These are phyloP conservation scores for Melanostoma scalare DNA, from an alignment of 2,888 invertebrate genomes.

Conservation along the genomic window DNA sequence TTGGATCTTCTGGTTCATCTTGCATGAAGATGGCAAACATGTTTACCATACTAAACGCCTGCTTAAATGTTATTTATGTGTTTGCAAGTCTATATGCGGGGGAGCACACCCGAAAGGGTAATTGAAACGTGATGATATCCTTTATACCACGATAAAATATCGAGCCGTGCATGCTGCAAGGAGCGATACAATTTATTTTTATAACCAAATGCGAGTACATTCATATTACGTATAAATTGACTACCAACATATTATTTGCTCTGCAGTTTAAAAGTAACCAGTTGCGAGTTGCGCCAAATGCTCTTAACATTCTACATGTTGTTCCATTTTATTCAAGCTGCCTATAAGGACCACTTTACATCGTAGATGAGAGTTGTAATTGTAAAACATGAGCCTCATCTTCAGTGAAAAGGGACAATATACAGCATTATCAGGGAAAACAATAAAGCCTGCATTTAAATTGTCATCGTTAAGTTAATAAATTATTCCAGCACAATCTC, in stretches of 20 bases:
- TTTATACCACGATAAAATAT: slow-evolving; percentile 8
- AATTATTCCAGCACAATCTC: slow-evolving; percentile 42
- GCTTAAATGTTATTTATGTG: slow-evolving; percentile 33
- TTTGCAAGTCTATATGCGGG: slow-evolving; percentile 34
- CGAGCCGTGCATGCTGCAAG: slow-evolving; percentile 21
- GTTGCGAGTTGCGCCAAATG: slow-evolving; percentile 11
- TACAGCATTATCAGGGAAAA: slow-evolving; percentile 22
- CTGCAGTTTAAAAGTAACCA: slow-evolving; percentile 1
- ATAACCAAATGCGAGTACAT: slow-evolving; percentile 12
- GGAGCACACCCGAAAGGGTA: slow-evolving; percentile 45
- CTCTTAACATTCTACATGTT: slow-evolving; percentile 41
- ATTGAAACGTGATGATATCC: slow-evolving; percentile 43
- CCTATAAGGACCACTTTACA: slow-evolving; percentile 62
- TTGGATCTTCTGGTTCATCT: neutral
- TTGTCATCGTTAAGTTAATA: slow-evolving; percentile 57
- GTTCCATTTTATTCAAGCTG: slow-evolving; percentile 47
- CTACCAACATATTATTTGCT: slow-evolving; percentile 4
- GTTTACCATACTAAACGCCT: slow-evolving; percentile 38
- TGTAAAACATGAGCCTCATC: slow-evolving; percentile 48
- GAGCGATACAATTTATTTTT: slow-evolving; percentile 21
- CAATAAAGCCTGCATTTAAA: slow-evolving; percentile 43
- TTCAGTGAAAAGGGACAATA: slow-evolving; percentile 10
- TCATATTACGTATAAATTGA: neutral
- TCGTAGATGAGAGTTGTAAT: slow-evolving; percentile 36
- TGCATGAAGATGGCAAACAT: slow-evolving; percentile 28